Conservation (phyloP, 2,797 vertebrate species). For the Squalus acanthias region DNA sequence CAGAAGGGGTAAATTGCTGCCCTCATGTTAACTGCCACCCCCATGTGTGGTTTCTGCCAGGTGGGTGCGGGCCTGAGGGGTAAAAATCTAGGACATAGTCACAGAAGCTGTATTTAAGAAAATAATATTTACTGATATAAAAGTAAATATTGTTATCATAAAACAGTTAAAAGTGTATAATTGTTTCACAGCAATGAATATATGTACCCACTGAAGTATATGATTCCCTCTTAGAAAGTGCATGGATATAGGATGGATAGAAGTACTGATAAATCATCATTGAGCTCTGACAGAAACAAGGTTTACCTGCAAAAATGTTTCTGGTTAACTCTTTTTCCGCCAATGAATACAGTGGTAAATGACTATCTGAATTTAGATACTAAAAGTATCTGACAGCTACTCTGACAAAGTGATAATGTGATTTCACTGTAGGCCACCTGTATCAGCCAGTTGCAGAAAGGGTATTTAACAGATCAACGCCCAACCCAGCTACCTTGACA, state of each 20-base stretch:
- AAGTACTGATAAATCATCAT: neutral
- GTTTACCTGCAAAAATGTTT: neutral
- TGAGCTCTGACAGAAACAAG: neutral
- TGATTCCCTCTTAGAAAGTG: neutral
- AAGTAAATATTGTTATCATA: neutral
- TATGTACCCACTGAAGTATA: neutral
- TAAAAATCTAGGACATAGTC: neutral
- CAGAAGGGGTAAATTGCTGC: neutral
- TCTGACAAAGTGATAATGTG: constrained; percentile 19
- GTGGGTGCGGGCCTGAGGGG: too few relatives aligned
- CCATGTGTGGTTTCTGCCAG: too few relatives aligned
- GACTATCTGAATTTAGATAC: neutral
- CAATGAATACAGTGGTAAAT: neutral
- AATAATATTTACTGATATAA: constrained; percentile 10
- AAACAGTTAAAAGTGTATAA: neutral
- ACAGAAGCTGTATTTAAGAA: neutral
- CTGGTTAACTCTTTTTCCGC: neutral
- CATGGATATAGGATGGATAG: too few relatives aligned
- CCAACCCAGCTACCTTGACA: constrained; percentile 14
- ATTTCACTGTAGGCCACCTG: neutral
- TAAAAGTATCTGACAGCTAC: constrained; percentile 10
- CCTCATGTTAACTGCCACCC: neutral
- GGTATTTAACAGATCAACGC: constrained; percentile 20
- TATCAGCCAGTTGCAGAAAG: neutral
- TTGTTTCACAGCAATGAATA: constrained; percentile 14